A percentile compares a stretch with the other conserved stretches of the same genome.
These are phyloP conservation scores for Epinephelus fuscoguttatus DNA, from an alignment of 2,113 vertebrate genomes.

Conservation along the genomic window DNA sequence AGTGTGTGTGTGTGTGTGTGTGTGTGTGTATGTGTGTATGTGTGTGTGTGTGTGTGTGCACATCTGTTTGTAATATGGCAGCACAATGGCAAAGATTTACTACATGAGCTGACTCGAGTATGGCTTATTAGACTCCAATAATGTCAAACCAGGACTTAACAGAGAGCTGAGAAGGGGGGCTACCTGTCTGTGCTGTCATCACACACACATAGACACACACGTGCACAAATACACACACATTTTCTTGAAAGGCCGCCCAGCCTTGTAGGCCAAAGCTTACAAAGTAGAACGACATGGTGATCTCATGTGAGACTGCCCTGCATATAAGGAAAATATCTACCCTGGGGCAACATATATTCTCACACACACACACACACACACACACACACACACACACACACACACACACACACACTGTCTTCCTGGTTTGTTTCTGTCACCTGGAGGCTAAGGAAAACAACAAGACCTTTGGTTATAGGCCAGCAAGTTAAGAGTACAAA, in stretches of 20 bases:
- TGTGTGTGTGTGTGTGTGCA: conserved; percentile 25
- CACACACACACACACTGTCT: conserved; percentile 2
- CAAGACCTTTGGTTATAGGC: conserved; percentile 53
- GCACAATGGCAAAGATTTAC: conserved; percentile 69
- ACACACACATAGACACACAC: conserved; percentile 3
- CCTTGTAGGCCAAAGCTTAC: conserved; percentile 19
- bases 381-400: conserved; percentile 6
- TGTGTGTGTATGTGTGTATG: conserved; percentile 24
- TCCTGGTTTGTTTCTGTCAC: conserved; percentile 52
- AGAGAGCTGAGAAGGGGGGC: conserved; percentile 20
- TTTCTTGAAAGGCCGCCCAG: conserved; percentile 22
- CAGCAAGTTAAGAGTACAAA: conserved; percentile 61
- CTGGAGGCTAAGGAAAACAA: conserved; percentile 57
- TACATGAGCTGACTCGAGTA: conserved; percentile 47
- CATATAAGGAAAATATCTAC: conserved; percentile 22
- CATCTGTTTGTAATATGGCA: conserved; percentile 74
- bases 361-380: neutral
- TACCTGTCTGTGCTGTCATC: conserved; percentile 56
- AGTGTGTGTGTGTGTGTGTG: conserved; percentile 8
- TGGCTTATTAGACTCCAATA: conserved; percentile 66
- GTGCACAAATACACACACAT: neutral
- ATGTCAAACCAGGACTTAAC: conserved; percentile 62
- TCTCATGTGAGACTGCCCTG: conserved; percentile 45
- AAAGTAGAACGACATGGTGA: conserved; percentile 45
- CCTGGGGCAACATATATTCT: neutral